phyloP scores from a whole-genome alignment of 23 tunicate genomes.

The Halocynthia roretzi region DNA sequence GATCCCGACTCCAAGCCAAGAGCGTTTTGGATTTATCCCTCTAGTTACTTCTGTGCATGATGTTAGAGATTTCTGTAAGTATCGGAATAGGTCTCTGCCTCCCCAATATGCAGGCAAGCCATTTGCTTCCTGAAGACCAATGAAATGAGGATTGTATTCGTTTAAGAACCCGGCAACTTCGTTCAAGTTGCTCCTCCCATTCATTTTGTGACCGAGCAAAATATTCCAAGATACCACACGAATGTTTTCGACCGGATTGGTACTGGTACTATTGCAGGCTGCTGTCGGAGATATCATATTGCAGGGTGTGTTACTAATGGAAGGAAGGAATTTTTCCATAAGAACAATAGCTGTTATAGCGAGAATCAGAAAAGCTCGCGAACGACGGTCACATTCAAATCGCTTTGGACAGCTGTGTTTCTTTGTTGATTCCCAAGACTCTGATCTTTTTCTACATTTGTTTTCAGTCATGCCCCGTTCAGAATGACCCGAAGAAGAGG shows the following conservation, averaged over 20 bases:
- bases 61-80: slow-evolving; percentile 18
- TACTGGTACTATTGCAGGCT: neutral
- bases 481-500: neutral
- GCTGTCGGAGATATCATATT: too few species aligned
- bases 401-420: too few species aligned
- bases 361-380: too few species aligned
- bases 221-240: slow-evolving; percentile 74
- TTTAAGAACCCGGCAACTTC: slow-evolving; percentile 25
- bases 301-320: too few species aligned
- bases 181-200: slow-evolving; percentile 48
- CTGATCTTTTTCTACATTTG: too few species aligned
- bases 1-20: slow-evolving; percentile 67
- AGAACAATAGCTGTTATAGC: too few species aligned
- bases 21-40: slow-evolving; percentile 46
- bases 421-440: too few species aligned
- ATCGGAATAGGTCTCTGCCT: slow-evolving; percentile 64
- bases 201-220: slow-evolving; percentile 53
- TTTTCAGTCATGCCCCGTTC: too few species aligned
- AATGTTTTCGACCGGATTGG: neutral
- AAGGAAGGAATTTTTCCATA: too few species aligned
- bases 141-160: slow-evolving; percentile 34
- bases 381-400: too few species aligned
- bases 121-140: slow-evolving; percentile 76
- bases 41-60: neutral
- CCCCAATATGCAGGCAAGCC: slow-evolving; percentile 78